Base-by-base conservation (phyloP, 2,888 invertebrate genomes). In the Amiota mariae region DNA sequence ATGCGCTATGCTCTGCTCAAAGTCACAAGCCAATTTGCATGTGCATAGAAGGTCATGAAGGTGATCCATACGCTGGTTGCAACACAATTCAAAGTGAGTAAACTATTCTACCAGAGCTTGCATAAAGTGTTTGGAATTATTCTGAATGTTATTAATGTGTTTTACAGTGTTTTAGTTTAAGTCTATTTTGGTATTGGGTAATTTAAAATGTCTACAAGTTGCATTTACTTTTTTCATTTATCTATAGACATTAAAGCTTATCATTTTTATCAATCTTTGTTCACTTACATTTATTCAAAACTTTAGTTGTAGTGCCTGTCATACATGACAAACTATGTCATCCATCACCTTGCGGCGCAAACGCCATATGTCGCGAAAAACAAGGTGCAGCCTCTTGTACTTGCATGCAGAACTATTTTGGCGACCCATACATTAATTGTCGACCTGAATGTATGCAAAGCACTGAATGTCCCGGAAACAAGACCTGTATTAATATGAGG, bases 381-480 rank as follows among this genome's bases (percentile, higher is more conserved):
- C 93, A 94, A 85, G 95, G 94, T 80, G 94, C 94, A 73, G 96
- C 96, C 66, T 95, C 96, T 76, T 97, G 96, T 89, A 92, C 93
- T 77, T 97, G 96, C 90, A 91, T 95, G 78, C 92, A 94, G 74
- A 95, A 95, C 84, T 96, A 95, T 89, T 94, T 93, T 84, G 96
- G 97, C 71, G 96, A 96, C 91, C 96, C 96, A 1, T 96, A 96
- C 85, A 91, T 94, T 61, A 95, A 95, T 85, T 97, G 97, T 89
- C 92, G 95, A 87, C 96, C 96, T 46, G 96, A 97, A 91, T 97
- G 97, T 88, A 93, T 96, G n/a, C 92, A 95, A 81, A 96, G 96
- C 88, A 93, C 94, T 10, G 96, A 97, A 85, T 97, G 97, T 89
- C 91, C 93, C 8, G 92, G 92, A 85, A 92, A 93, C 79, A 94